These are phyloP conservation scores for Iguana delicatissima DNA, from an alignment of 2,797 vertebrate species.

Conservation along the genomic window DNA sequence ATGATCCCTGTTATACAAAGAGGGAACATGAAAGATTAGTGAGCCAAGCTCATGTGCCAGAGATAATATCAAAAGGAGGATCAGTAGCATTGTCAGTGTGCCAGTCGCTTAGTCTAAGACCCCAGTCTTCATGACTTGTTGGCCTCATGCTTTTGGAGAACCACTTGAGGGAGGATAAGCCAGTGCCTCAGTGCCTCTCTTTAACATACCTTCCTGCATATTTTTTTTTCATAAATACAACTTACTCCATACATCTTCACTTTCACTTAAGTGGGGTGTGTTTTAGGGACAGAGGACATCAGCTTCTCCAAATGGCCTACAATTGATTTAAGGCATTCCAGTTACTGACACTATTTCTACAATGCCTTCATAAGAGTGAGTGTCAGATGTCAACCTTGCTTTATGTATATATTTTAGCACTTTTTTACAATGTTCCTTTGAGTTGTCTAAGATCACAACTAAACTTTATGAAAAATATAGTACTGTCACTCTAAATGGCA, in stretches of 20 bases:
- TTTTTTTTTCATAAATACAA: neutral
- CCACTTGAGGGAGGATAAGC: no score
- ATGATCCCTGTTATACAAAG: neutral
- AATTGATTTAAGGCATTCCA: no score
- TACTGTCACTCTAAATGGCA: neutral
- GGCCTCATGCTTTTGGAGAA: no score
- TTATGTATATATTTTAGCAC: neutral
- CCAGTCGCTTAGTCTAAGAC: neutral
- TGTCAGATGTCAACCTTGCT: neutral
- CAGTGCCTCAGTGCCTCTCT: neutral
- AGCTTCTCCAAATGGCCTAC: neutral
- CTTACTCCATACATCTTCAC: neutral
- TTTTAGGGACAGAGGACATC: neutral
- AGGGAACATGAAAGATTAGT: neutral
- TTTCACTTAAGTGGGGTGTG: neutral
- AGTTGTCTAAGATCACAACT: neutral
- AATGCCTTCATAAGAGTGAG: neutral
- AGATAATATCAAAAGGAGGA: neutral
- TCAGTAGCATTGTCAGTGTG: neutral
- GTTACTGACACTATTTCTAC: neutral
- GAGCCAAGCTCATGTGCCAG: neutral
- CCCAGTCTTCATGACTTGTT: no score
- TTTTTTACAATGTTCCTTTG: neutral
- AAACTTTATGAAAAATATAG: neutral
- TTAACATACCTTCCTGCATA: neutral